These are phyloP conservation scores for Micropoecilia bifurca DNA, from an alignment of 2,797 vertebrate species.

Conservation along the genomic window DNA sequence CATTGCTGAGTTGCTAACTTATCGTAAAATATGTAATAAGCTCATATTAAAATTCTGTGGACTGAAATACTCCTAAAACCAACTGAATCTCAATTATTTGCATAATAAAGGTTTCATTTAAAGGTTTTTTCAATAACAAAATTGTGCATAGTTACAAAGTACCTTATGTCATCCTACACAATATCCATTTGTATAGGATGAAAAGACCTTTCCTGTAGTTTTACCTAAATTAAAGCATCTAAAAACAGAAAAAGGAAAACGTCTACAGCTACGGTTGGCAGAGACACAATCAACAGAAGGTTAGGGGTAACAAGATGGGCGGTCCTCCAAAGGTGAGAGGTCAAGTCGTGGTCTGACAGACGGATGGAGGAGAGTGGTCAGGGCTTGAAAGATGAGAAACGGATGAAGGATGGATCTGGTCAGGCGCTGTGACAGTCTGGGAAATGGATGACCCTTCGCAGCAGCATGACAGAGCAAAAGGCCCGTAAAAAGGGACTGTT, in stretches of 20 bases:
- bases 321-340: slow-evolving; percentile 70
- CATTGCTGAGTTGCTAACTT: not conserved
- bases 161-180: not conserved
- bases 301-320: slow-evolving; percentile 75
- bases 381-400: slow-evolving; percentile 68
- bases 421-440: slow-evolving; percentile 58
- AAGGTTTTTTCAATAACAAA: too few species aligned
- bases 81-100: not conserved
- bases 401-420: slow-evolving; percentile 67
- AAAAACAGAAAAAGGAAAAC: slow-evolving; percentile 9
- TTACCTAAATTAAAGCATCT: slow-evolving; percentile 7
- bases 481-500: slow-evolving; percentile 7
- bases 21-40: not conserved
- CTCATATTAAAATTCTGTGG: not conserved
- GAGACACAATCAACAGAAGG: slow-evolving; percentile 64
- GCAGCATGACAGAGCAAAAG: slow-evolving; percentile 50
- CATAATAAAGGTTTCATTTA: too few species aligned
- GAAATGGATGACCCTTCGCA: slow-evolving; percentile 73
- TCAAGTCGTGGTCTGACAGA: slow-evolving; percentile 76
- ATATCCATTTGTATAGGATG: slow-evolving; percentile 8
- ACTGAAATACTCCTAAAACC: not conserved
- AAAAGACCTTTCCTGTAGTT: not conserved
- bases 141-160: too few species aligned
- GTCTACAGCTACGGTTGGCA: slow-evolving; percentile 29
- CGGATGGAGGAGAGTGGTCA: slow-evolving; percentile 69